Base-by-base conservation (phyloP, 2,888 invertebrate genomes). In the Philopedon plagiatum region DNA sequence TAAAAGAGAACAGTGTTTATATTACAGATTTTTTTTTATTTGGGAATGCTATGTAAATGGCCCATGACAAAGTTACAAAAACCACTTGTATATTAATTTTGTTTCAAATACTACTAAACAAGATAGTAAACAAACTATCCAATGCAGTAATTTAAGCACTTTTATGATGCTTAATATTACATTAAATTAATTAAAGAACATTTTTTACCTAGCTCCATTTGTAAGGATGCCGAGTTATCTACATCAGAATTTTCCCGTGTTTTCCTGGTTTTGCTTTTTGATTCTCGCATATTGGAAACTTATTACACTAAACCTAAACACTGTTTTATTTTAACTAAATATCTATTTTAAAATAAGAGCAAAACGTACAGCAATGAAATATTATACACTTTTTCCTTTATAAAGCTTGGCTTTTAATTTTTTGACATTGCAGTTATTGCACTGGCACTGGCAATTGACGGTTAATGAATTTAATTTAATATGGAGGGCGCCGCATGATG, bases 171-270 rank as follows among this genome's bases (percentile, higher is more conserved):
- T 3, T 32, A 32, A 29, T 9, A 11, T 5, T 32, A 32, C 5
- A 32, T 13, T 29, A 54, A 15, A 5, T 44, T 13, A 29, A 29
- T 46, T 13, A 61, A 49, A 51, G 23, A 37, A 57, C 3, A 37
- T 18, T 32, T 29, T n/a, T 64, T 65, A 65, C 65, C 65, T 1
- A 65, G 39, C 39, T 65, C 65, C 39, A 56, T 65, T 56, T 65
- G 54, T 44, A 65, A 15, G 5, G 65, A 39, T 8, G 13, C n/a
- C 0, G 39, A 64, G 15, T 26, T 51, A 41, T 21, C 34, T 19
- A 9, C 23, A 2, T 54, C 54, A 3, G 9, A 23, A 5, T 51
- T 29, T 11, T 56, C 8, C 5, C n/a, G 29, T 11, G 26, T 65
- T 26, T 56, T 56, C 18, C 44, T 37, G 29, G 8, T n/a, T 32